phyloP scores from a whole-genome alignment of 1,140 invertebrate genomes.

The Caenorhabditis brenneri region DNA sequence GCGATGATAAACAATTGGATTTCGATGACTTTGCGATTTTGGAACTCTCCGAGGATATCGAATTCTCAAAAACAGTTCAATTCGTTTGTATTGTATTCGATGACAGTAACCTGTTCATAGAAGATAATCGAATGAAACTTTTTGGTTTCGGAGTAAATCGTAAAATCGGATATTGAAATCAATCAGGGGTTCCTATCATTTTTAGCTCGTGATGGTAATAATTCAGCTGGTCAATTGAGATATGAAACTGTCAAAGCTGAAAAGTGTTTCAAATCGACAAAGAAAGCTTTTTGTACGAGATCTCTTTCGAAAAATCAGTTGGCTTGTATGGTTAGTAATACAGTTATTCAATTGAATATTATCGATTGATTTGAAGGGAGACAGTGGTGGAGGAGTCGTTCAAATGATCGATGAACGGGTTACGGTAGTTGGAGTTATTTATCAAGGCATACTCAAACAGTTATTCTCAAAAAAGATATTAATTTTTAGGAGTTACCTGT shows the following conservation, averaged over 20 bases:
- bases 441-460: slow-evolving; percentile 3
- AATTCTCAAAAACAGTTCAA: background rate
- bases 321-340: background rate
- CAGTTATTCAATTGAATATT: background rate
- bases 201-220: background rate
- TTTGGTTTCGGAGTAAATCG: background rate
- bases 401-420: background rate
- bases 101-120: background rate
- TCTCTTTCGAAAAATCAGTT: slow-evolving; percentile 1
- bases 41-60: background rate
- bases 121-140: background rate
- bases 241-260: slow-evolving; percentile 2
- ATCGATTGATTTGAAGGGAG: background rate
- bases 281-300: background rate
- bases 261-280: background rate
- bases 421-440: slow-evolving; percentile 35
- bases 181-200: background rate
- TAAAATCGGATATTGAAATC: background rate
- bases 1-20: slow-evolving; percentile 23
- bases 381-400: slow-evolving; percentile 21
- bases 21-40: slow-evolving; percentile 24
- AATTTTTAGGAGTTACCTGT: background rate
- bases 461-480: too few relatives aligned
- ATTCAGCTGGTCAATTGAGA: background rate
- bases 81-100: background rate